Conservation (phyloP, 30 jellyfish, hydroid and myxozoan genomes). For the Pseudorhiza aurosa region DNA sequence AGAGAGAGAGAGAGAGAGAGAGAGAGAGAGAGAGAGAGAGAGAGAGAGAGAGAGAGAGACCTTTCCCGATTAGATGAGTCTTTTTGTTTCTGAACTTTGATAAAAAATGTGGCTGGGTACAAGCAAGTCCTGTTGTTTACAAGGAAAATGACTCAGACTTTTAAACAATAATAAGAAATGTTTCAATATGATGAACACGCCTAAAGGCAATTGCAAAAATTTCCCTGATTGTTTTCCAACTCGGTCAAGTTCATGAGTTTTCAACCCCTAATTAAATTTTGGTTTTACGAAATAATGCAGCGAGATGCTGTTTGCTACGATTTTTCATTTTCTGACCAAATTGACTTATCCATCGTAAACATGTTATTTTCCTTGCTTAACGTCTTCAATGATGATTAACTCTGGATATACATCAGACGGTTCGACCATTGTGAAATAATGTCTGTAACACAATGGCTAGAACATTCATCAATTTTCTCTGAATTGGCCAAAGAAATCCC, state of each 20-base stretch:
- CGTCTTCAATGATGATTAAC: neutral
- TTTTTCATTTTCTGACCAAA: neutral
- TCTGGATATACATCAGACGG: neutral
- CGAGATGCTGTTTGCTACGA: neutral
- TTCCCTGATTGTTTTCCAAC: neutral
- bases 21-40: too few relatives aligned
- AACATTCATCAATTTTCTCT: neutral
- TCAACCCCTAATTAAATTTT: slow-evolving; percentile 9
- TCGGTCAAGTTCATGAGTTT: neutral
- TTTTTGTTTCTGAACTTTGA: neutral
- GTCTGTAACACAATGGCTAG: neutral
- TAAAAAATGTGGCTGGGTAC: neutral
- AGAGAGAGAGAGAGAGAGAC: too few relatives aligned
- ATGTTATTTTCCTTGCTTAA: neutral
- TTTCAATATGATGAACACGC: neutral
- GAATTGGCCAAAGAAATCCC: neutral
- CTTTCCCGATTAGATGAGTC: too few relatives aligned
- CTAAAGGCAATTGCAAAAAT: neutral
- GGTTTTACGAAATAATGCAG: slow-evolving; percentile 1
- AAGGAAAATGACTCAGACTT: neutral
- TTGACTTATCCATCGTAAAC: neutral
- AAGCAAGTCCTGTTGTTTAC: slow-evolving; percentile 4
- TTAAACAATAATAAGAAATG: neutral
- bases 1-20: too few relatives aligned
- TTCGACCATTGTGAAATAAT: neutral